Conservation (phyloP, 2,113 vertebrate genomes). For the Dasyurus viverrinus region DNA sequence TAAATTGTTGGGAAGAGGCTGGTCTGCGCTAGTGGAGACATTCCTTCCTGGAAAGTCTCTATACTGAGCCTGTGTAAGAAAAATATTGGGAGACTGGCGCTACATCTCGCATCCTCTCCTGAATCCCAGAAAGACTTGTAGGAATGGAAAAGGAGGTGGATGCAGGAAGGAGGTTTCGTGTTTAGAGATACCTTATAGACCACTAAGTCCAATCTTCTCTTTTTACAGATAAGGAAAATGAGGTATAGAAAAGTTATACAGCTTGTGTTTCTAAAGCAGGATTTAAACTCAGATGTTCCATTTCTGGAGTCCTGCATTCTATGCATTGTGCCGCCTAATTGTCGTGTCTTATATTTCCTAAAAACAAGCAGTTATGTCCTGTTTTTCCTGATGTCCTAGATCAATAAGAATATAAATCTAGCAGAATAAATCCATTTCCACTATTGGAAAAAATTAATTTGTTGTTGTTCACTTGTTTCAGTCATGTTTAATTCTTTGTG, state of each 20-base stretch:
- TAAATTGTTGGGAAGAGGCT: not conserved
- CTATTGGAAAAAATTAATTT: not conserved
- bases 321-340: not conserved
- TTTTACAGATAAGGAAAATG: not conserved
- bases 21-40: not conserved
- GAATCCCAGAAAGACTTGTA: not conserved
- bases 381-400: not conserved
- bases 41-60: not conserved
- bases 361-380: not conserved
- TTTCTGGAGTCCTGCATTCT: not conserved
- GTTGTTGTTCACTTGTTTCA: not conserved
- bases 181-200: not conserved
- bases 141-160: not conserved
- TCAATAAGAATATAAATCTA: not conserved
- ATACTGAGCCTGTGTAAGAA: not conserved
- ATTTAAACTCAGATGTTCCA: not conserved
- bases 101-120: not conserved
- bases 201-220: not conserved
- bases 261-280: not conserved
- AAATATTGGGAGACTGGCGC: not conserved
- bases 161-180: not conserved
- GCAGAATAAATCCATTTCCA: conserved; percentile 1
- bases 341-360: not conserved
- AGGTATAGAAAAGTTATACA: not conserved
- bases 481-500: not conserved